Evolutionary conservation across 2,888 invertebrate species (phyloP).

Genomic region (Apodemia mormo): DNA sequence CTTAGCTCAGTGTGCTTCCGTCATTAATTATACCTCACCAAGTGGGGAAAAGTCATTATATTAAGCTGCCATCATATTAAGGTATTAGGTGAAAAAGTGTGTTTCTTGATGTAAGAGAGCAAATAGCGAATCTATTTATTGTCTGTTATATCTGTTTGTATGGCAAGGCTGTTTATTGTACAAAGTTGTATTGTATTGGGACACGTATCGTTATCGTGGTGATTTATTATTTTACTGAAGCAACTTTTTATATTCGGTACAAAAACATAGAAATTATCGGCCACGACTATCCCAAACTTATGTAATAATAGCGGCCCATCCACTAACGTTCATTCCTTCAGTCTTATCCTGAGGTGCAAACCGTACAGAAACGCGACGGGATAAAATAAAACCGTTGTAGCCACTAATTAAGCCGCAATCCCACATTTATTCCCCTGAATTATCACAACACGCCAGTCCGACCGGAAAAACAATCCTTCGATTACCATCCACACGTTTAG

Average conservation of each 20-base stretch:
- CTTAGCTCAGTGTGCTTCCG: constrained; percentile 1
- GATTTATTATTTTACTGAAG: background rate
- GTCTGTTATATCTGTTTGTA: constrained; percentile 1
- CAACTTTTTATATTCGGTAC: background rate
- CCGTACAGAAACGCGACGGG: no score
- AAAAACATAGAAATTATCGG: background rate
- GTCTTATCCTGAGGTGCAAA: no score
- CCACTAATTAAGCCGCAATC: no score
- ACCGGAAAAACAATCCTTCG: no score
- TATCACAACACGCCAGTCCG: no score
- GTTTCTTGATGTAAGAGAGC: constrained; percentile 1
- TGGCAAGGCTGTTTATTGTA: constrained; percentile 1
- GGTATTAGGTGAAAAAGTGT: background rate
- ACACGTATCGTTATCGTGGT: background rate
- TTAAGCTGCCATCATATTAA: background rate
- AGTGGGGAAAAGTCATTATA: background rate
- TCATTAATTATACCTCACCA: background rate
- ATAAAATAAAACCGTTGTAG: no score
- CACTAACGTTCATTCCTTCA: no score
- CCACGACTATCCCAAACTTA: no score
- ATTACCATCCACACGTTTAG: no score
- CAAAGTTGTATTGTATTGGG: background rate
- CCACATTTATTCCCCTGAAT: no score
- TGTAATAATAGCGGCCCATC: no score
- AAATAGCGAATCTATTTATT: constrained; percentile 2